These are phyloP conservation scores for Andrena fulva DNA, from an alignment of 2,888 invertebrate genomes.

Conservation along the genomic window DNA sequence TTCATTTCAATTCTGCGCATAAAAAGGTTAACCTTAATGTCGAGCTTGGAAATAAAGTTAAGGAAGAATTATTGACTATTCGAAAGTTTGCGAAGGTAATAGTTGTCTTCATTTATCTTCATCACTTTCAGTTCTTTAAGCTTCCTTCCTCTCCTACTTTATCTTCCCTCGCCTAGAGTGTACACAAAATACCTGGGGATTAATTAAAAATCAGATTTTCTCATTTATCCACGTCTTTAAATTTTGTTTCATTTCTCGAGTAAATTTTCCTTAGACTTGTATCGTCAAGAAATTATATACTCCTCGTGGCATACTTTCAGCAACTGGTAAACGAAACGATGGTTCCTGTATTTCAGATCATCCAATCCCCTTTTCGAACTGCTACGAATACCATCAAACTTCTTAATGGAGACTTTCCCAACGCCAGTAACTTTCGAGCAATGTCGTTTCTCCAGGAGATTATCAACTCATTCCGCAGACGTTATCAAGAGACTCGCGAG, in stretches of 20 bases:
- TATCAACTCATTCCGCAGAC: background rate
- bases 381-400: background rate
- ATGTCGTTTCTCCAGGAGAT: too few species aligned
- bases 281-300: background rate
- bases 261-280: background rate
- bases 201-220: conserved; percentile 45
- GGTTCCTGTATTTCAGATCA: too few species aligned
- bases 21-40: conserved; percentile 32
- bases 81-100: conserved; percentile 18
- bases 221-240: conserved; percentile 41
- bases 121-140: conserved; percentile 10
- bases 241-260: conserved; percentile 22
- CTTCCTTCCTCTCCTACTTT: background rate
- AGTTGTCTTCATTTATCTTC: conserved; percentile 54
- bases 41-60: conserved; percentile 18
- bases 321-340: too few species aligned
- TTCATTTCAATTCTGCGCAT: conserved; percentile 19
- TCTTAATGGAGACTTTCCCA: background rate
- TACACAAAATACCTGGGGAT: conserved; percentile 37
- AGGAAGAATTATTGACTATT: conserved; percentile 24
- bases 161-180: background rate
- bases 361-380: too few species aligned
- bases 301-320: conserved; percentile 15
- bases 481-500: background rate
- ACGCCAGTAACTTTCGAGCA: too few species aligned